Evolutionary conservation across 2,797 vertebrate species (phyloP), one percentile per base, ranked within the genome.

Genomic region (Orientallactaga sibirica): DNA sequence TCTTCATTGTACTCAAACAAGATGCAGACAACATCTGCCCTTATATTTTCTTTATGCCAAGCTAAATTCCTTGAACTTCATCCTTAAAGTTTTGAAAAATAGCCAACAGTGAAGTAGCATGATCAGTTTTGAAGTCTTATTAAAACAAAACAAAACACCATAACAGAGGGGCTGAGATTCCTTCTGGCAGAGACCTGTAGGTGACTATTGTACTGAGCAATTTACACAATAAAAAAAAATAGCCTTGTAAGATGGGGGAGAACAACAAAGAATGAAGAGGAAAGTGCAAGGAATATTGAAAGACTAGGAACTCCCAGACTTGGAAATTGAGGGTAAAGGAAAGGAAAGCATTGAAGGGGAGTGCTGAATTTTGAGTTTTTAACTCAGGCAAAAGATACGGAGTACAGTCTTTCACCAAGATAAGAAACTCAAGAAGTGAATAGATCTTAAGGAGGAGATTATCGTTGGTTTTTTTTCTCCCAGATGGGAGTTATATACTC

Each of bases 21-120:
- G 43, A 37, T 18, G 25, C 9, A n/a, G 61, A 73, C 68, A 68
- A n/a, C 12, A 10, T 66, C n/a, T 84, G 9, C 29, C 75, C 64
- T 73, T 22, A 61, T 5, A 43, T 67, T 81, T 91, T 91, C 14
- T 24, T 41, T 90, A n/a, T 64, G 37, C 24, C 75, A 58, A 78
- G 33, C 37, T 84, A 52, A 92, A 92, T 86, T 37, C 80, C 74
- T 73, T 89, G 75, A 78, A 92, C 25, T 79, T 80, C 25, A 84
- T 16, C 22, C 18, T 87, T 73, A 77, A 77, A 78, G 8, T 5
- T 90, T 90, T 29, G 52, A 37, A 88, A 14, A 62, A 77, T 25
- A 75, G 41, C 12, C n/a, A 76, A 67, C 37, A 79, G 15, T 67
- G 43, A 95, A 75, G n/a, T 68, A 43, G 68, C 11, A 68, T 7